Conservation (phyloP, 2,888 invertebrate species). For the Ichneumon xanthorius region DNA sequence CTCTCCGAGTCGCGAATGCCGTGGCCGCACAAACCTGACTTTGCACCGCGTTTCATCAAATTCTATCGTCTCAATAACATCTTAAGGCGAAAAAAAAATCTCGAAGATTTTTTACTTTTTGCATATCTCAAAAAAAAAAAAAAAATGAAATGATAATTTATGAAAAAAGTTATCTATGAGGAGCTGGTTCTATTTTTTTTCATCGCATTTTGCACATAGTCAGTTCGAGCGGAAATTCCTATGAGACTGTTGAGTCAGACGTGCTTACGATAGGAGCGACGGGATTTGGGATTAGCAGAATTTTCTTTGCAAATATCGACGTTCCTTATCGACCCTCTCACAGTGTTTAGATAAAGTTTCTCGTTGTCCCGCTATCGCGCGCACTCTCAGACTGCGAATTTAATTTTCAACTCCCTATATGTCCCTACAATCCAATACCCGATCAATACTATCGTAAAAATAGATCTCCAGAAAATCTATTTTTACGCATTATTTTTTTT, state of each 20-base stretch:
- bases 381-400: neutral
- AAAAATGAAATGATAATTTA: neutral
- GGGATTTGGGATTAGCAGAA: neutral
- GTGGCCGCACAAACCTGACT: slow-evolving; percentile 8
- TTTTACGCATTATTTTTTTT: neutral
- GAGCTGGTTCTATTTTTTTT: neutral
- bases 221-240: slow-evolving; percentile 2
- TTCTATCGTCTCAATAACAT: neutral
- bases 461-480: neutral
- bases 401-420: neutral
- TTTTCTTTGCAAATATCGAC: neutral
- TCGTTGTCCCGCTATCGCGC: neutral
- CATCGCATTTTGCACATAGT: neutral
- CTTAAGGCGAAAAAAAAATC: neutral
- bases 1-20: slow-evolving; percentile 21
- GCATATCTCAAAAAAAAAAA: neutral
- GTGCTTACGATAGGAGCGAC: neutral
- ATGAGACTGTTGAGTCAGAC: neutral
- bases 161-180: neutral
- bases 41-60: slow-evolving; percentile 10
- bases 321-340: neutral
- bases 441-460: neutral
- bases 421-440: neutral
- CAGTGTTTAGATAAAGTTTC: neutral
- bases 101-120: neutral